Evolutionary conservation across 2,797 vertebrate species (phyloP).

Genomic region (Triplophysa bombifrons): DNA sequence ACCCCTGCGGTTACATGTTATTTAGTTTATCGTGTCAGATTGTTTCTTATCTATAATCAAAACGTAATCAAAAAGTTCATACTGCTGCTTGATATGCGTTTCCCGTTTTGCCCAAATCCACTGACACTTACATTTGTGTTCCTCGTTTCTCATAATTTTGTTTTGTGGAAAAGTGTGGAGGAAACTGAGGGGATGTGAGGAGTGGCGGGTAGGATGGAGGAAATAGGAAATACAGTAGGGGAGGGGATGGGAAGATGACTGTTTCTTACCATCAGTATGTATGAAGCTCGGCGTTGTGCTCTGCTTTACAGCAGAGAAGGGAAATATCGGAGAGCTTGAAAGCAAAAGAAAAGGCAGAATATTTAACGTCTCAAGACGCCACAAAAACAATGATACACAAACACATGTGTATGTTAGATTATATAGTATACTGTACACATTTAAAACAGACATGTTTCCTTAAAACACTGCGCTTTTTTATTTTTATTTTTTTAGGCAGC

Average conservation of each 20-base stretch:
- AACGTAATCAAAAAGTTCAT: slow-evolving; percentile 70
- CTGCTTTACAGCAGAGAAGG: slow-evolving; percentile 47
- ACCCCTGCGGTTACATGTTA: too few species aligned
- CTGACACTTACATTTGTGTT: slow-evolving; percentile 14
- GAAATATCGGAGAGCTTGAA: slow-evolving; percentile 60
- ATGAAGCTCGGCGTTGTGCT: slow-evolving; percentile 52
- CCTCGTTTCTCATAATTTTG: slow-evolving; percentile 4
- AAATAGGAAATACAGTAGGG: slow-evolving; percentile 17
- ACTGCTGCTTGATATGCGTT: slow-evolving; percentile 60
- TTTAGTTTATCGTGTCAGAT: neutral
- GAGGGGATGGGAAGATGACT: neutral
- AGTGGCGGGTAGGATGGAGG: slow-evolving; percentile 3
- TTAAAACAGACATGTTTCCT: too few species aligned
- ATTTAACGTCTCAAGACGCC: neutral
- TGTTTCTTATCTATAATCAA: slow-evolving; percentile 71
- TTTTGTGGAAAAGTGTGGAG: slow-evolving; percentile 41
- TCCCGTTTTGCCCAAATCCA: slow-evolving; percentile 41
- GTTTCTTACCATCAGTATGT: slow-evolving; percentile 57
- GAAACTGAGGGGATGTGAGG: neutral
- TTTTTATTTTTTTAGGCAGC: too few species aligned
- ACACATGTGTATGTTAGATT: too few species aligned
- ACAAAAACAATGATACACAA: too few species aligned
- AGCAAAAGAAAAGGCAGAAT: neutral
- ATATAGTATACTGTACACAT: too few species aligned
- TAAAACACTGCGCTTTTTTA: too few species aligned